These are phyloP conservation scores for Dipodomys stephensi DNA, from an alignment of 2,113 vertebrate genomes.

Conservation along the genomic window DNA sequence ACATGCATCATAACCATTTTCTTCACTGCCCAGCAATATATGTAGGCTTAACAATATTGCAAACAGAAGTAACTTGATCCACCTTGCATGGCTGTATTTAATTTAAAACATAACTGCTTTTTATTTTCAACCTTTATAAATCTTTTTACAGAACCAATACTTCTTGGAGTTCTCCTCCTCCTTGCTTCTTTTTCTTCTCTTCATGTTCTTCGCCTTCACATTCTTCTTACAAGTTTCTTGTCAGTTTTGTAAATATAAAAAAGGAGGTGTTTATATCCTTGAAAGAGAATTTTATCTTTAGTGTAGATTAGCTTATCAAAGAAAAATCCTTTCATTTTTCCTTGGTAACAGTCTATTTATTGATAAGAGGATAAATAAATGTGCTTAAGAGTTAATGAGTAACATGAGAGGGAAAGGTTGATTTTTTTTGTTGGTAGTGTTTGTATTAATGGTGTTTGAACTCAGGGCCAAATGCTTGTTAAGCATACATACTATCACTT, in stretches of 20 bases:
- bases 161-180: neutral
- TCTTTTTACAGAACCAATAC: neutral
- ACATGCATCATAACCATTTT: conserved; percentile 18
- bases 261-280: neutral
- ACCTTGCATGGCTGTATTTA: neutral
- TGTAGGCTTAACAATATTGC: conserved; percentile 20
- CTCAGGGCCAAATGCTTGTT: too few relatives aligned
- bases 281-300: neutral
- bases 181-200: neutral
- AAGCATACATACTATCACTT: too few relatives aligned
- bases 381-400: neutral
- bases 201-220: neutral
- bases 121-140: conserved; percentile 10
- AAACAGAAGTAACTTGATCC: conserved; percentile 13
- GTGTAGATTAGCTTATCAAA: neutral
- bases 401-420: neutral
- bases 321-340: neutral
- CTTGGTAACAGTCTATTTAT: neutral
- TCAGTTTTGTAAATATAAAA: neutral
- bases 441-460: too few relatives aligned
- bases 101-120: neutral
- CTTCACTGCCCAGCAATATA: neutral
- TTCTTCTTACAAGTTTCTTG: neutral
- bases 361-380: neutral
- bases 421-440: too few relatives aligned